phyloP scores from a whole-genome alignment of 2,888 invertebrate species.

The Acutogordius australiensis region DNA sequence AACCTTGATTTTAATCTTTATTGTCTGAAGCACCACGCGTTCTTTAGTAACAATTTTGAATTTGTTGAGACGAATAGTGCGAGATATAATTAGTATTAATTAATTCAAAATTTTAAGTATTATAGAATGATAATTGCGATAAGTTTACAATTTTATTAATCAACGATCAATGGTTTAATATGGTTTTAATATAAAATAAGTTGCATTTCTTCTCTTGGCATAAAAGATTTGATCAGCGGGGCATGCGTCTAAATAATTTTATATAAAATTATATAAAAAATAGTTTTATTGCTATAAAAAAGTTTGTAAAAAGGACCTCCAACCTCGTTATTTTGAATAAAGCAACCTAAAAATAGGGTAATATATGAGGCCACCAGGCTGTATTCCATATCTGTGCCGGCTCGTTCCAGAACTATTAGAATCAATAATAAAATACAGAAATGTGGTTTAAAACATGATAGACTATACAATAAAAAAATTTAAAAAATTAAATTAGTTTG shows the following conservation, averaged over 20 bases:
- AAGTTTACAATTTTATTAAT: slow-evolving; percentile 59
- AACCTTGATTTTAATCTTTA: not conserved
- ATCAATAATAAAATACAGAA: too few relatives aligned
- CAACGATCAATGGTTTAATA: slow-evolving; percentile 49
- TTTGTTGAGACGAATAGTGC: not conserved
- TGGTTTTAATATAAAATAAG: not conserved
- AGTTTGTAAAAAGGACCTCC: slow-evolving; percentile 13
- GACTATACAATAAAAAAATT: too few relatives aligned
- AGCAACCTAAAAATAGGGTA: slow-evolving; percentile 55
- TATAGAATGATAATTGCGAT: slow-evolving; percentile 60
- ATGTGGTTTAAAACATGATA: too few relatives aligned
- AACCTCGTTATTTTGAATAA: slow-evolving; percentile 45
- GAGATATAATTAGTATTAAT: not conserved
- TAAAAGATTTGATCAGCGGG: not conserved
- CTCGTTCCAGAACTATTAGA: slow-evolving; percentile 56
- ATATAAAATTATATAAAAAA: not conserved
- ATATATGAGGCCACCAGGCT: slow-evolving; percentile 76
- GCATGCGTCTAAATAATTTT: not conserved
- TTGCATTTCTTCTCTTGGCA: too few relatives aligned
- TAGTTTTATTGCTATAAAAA: not conserved
- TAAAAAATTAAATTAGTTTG: too few relatives aligned
- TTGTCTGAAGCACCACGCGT: not conserved
- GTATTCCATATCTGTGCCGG: slow-evolving; percentile 93
- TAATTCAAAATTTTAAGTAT: slow-evolving; percentile 14
- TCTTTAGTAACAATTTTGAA: not conserved